Evolutionary conservation across 2,113 vertebrate genomes (phyloP).

Genomic region (Macrotus californicus): DNA sequence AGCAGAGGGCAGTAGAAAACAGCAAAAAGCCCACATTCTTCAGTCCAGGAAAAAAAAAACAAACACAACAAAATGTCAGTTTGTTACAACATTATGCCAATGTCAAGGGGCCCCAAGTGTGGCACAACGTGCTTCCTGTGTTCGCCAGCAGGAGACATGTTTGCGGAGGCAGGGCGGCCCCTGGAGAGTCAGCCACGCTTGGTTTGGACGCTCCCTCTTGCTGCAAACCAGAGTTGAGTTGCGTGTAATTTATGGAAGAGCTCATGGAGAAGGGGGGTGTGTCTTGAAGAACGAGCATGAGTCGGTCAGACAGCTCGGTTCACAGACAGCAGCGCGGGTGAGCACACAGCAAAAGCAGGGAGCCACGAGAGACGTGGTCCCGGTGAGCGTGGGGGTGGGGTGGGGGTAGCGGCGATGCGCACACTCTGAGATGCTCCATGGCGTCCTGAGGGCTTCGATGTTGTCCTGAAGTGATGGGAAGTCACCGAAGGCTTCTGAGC

Average conservation of each 20-base stretch:
- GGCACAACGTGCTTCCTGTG: neutral
- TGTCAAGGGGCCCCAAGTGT: neutral
- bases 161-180: neutral
- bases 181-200: neutral
- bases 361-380: neutral
- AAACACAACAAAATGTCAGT: neutral
- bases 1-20: conserved; percentile 39
- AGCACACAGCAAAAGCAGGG: neutral
- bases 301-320: neutral
- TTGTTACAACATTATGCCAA: neutral
- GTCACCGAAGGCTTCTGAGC: neutral
- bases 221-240: neutral
- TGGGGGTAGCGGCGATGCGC: too few relatives aligned
- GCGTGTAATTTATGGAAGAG: neutral
- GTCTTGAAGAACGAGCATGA: neutral
- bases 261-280: neutral
- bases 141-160: neutral
- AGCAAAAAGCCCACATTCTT: neutral
- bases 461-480: neutral
- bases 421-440: neutral
- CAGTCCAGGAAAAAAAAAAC: neutral
- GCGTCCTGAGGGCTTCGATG: neutral
- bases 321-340: neutral
- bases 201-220: neutral
- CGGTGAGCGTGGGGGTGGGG: neutral